These are phyloP conservation scores for Rhinoderma darwinii DNA, from an alignment of 2,113 vertebrate species.

Conservation along the genomic window DNA sequence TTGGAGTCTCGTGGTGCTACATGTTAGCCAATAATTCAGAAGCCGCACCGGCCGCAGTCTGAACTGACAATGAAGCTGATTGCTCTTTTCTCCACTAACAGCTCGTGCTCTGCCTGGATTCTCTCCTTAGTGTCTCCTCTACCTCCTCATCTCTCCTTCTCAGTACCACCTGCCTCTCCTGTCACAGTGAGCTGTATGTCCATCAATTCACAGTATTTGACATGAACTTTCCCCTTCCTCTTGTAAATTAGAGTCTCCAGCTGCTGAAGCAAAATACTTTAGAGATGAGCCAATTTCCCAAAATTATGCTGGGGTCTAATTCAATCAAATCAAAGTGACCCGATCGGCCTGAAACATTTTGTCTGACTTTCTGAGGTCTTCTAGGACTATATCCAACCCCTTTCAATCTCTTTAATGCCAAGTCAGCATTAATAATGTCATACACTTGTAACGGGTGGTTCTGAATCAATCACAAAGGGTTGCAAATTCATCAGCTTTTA, in stretches of 20 bases:
- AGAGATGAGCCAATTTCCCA: no score
- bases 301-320: no score
- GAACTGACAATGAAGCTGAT: neutral
- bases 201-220: neutral
- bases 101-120: neutral
- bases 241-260: neutral
- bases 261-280: neutral
- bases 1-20: neutral
- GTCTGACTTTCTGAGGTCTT: no score
- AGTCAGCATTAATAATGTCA: no score
- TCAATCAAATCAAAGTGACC: no score
- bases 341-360: no score
- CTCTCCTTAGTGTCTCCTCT: neutral
- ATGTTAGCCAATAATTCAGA: neutral
- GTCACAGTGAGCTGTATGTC: neutral
- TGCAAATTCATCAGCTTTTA: no score
- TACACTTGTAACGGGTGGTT: no score
- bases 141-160: neutral
- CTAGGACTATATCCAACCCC: no score
- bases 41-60: neutral
- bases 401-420: no score
- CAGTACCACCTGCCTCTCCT: neutral
- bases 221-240: neutral
- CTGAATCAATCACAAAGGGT: no score
- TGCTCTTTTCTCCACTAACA: neutral